These are phyloP conservation scores for Polyommatus icarus DNA, from an alignment of 2,888 invertebrate genomes.

Conservation along the genomic window DNA sequence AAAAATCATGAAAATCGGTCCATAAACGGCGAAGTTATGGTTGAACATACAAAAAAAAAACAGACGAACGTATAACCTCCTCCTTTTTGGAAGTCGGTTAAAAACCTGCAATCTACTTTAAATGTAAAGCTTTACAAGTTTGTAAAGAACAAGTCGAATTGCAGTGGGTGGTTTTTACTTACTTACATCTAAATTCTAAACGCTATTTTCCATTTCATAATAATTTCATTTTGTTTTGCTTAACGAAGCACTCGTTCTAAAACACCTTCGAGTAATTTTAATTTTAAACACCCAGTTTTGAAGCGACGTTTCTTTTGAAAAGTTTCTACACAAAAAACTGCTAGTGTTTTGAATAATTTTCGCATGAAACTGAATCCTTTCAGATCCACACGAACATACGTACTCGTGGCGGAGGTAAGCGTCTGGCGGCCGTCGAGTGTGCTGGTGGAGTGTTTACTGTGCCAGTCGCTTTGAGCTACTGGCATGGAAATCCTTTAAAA, in stretches of 20 bases:
- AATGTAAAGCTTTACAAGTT: background rate
- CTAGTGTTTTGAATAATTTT: slow-evolving; percentile 40
- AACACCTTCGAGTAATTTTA: slow-evolving; percentile 23
- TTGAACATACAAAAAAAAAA: too few relatives aligned
- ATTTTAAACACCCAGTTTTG: slow-evolving; percentile 24
- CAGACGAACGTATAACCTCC: too few relatives aligned
- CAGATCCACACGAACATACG: slow-evolving; percentile 50
- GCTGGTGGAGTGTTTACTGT: slow-evolving; percentile 39
- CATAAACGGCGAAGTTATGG: too few relatives aligned
- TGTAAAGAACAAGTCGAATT: background rate
- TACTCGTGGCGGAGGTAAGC: slow-evolving; percentile 44
- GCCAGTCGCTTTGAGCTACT: background rate
- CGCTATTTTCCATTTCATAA: background rate
- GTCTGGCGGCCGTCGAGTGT: slow-evolving; percentile 59
- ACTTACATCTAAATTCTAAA: background rate
- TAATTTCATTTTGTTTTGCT: background rate
- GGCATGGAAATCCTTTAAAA: background rate
- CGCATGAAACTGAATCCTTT: slow-evolving; percentile 53
- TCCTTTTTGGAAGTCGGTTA: too few relatives aligned
- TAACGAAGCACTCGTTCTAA: slow-evolving; percentile 6
- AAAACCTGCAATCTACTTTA: background rate
- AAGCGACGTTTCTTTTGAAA: slow-evolving; percentile 14
- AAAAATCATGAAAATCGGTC: too few relatives aligned
- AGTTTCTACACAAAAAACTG: slow-evolving; percentile 30
- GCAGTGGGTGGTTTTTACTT: background rate